Conservation (phyloP, 2,113 vertebrate genomes). For the Rhegmatorhina hoffmannsi region DNA sequence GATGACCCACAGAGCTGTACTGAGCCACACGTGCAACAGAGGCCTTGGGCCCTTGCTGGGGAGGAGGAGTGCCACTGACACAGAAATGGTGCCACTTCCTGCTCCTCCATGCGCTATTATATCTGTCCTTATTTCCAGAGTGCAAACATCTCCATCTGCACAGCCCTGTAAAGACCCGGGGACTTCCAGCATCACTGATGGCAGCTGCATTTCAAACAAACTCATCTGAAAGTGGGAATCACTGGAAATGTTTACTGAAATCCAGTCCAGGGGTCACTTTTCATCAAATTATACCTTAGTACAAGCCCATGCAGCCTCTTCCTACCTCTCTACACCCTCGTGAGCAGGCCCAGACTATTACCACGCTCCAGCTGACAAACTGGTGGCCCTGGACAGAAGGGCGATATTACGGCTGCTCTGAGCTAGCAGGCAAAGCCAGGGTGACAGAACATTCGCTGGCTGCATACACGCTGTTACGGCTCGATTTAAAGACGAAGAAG, state of each 20-base stretch:
- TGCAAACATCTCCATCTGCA: not conserved
- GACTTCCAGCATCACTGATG: not conserved
- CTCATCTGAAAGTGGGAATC: not conserved
- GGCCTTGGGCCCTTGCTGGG: not conserved
- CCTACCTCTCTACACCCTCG: not conserved
- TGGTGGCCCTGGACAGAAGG: not conserved
- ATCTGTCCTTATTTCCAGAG: not conserved
- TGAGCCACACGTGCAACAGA: not conserved
- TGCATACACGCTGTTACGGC: rapidly evolving
- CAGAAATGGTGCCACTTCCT: not conserved
- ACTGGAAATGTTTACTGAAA: not conserved
- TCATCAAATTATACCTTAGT: not conserved
- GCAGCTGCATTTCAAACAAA: not conserved
- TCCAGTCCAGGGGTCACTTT: not conserved
- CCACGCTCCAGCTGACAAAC: not conserved
- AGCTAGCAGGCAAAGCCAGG: not conserved
- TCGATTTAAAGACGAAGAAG: not conserved
- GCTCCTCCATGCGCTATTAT: not conserved
- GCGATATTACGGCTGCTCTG: rapidly evolving
- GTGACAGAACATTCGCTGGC: not conserved
- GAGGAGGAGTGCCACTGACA: not conserved
- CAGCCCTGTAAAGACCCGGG: not conserved
- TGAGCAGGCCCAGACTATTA: not conserved
- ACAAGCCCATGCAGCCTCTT: not conserved
- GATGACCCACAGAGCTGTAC: not conserved